A percentile compares a stretch with the other conserved stretches of the same genome.
phyloP scores from a whole-genome alignment of 2,888 invertebrate species.

The Druceiella hillmani region DNA sequence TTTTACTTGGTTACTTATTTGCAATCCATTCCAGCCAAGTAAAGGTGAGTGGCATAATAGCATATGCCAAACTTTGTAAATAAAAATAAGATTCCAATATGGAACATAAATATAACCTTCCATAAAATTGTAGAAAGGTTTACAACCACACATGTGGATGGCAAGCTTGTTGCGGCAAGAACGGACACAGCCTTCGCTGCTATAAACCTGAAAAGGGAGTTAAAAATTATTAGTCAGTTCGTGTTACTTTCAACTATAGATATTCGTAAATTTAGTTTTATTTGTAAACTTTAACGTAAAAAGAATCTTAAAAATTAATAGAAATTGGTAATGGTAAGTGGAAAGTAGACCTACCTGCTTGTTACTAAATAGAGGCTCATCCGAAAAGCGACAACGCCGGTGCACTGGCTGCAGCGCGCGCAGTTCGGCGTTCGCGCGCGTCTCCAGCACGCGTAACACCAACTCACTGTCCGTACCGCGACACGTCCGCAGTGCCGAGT shows the following conservation, averaged over 20 bases:
- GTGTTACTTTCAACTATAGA: no score
- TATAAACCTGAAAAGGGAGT: slow-evolving; percentile 48
- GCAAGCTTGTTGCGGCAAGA: slow-evolving; percentile 50
- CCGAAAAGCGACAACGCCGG: slow-evolving; percentile 50
- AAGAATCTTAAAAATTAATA: no score
- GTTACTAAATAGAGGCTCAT: slow-evolving; percentile 38
- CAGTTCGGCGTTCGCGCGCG: slow-evolving; percentile 41
- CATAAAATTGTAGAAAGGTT: slow-evolving; percentile 55
- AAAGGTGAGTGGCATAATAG: no score
- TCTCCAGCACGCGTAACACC: slow-evolving; percentile 42
- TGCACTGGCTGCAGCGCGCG: slow-evolving; percentile 39
- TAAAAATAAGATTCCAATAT: no score
- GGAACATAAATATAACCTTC: no score
- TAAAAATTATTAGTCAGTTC: no score
- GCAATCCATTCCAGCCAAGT: no score
- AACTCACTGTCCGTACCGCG: slow-evolving; percentile 36
- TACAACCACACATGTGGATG: slow-evolving; percentile 50
- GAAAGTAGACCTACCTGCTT: slow-evolving; percentile 25
- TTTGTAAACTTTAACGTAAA: no score
- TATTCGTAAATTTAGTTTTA: no score
- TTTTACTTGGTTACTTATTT: no score
- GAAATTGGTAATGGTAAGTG: no score
- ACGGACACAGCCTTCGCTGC: slow-evolving; percentile 51
- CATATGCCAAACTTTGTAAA: no score
- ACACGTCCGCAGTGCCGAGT: slow-evolving; percentile 31